Conservation (phyloP, 2,888 invertebrate species). For the Chloroclysta siterata region DNA sequence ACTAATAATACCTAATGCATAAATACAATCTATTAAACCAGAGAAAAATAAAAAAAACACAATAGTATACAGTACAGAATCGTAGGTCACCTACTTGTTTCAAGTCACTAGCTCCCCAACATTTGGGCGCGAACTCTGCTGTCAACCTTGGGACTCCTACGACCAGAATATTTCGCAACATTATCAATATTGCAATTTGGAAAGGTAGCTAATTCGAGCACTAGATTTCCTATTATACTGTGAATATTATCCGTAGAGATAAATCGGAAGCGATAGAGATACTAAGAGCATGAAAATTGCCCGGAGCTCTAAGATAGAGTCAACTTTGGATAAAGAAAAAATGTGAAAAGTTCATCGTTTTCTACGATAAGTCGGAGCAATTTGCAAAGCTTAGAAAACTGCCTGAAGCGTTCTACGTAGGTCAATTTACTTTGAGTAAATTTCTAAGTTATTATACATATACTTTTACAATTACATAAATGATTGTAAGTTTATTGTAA, state of each 20-base stretch:
- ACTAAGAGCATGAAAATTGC: conserved; percentile 4
- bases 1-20: too few relatives aligned
- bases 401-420: neutral
- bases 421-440: neutral
- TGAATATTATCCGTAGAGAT: conserved; percentile 59
- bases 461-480: too few relatives aligned
- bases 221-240: conserved; percentile 68
- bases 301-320: conserved; percentile 6
- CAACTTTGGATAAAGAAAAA: neutral
- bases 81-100: neutral
- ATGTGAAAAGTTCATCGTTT: neutral
- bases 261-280: conserved; percentile 57
- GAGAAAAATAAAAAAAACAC: too few relatives aligned
- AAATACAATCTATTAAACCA: too few relatives aligned
- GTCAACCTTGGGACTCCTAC: conserved; percentile 60
- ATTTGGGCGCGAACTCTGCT: conserved; percentile 55
- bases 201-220: conserved; percentile 65
- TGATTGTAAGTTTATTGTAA: too few relatives aligned
- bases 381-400: conserved; percentile 1
- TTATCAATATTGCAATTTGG: conserved; percentile 74
- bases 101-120: conserved; percentile 15
- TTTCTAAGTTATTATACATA: neutral
- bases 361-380: neutral
- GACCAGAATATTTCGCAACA: conserved; percentile 63
- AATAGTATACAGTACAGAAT: too few relatives aligned